A percentile compares a stretch with the other conserved stretches of the same genome.
Evolutionary conservation across 23 tunicate genomes (phyloP).

Genomic region (Ascidia mentula): DNA sequence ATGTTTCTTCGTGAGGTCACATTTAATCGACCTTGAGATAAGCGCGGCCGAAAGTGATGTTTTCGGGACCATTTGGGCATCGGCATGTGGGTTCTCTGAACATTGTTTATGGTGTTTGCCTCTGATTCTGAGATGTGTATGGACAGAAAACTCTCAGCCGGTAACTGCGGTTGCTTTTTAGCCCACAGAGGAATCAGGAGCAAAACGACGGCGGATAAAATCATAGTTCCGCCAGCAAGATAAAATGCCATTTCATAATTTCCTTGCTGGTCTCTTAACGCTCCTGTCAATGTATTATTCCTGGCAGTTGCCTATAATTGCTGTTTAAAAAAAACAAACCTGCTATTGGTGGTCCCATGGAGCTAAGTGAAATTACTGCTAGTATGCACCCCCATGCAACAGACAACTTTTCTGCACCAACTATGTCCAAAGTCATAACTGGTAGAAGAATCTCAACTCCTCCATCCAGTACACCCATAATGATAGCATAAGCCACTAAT

Average conservation of each 20-base stretch:
- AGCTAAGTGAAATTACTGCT: constrained; percentile 79
- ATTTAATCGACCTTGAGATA: background rate
- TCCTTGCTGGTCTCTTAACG: constrained; percentile 50
- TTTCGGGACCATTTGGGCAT: background rate
- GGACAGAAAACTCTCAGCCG: constrained; percentile 72
- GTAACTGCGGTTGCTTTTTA: constrained; percentile 53
- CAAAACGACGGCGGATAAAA: constrained; percentile 54
- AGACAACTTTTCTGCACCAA: constrained; percentile 82
- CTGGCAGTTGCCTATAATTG: too few species aligned
- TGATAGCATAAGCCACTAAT: constrained; percentile 29
- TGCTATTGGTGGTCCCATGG: constrained; percentile 86
- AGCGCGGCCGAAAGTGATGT: background rate
- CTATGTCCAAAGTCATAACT: constrained; percentile 90
- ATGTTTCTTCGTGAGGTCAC: background rate
- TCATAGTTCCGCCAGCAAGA: constrained; percentile 83
- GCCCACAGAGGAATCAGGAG: constrained; percentile 87
- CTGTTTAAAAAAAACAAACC: constrained; percentile 41
- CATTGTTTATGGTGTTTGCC: background rate
- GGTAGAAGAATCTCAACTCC: constrained; percentile 89
- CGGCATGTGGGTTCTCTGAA: background rate
- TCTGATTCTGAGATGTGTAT: constrained; percentile 50
- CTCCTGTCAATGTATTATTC: constrained; percentile 39
- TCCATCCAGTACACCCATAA: constrained; percentile 75
- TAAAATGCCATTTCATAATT: constrained; percentile 65
- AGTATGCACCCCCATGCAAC: constrained; percentile 94